Percentiles rank a stretch among this genome's conserved stretches.
phyloP scores from a whole-genome alignment of 2,113 vertebrate genomes.

The Indri indri region DNA sequence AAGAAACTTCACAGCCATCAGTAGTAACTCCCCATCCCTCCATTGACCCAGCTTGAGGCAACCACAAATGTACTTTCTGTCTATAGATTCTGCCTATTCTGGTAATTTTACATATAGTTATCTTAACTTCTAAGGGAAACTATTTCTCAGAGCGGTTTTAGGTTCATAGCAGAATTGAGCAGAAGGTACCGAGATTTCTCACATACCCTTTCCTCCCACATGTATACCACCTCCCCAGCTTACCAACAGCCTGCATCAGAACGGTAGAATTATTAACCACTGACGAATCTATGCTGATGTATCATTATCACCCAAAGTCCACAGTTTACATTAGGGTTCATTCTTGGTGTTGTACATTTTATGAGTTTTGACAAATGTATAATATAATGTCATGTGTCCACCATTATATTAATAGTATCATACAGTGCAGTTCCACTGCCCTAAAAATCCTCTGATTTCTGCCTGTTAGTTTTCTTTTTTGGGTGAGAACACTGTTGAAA shows the following conservation, averaged over 20 bases:
- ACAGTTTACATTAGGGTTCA: neutral
- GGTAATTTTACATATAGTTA: too few relatives aligned
- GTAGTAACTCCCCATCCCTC: too few relatives aligned
- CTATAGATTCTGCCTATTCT: too few relatives aligned
- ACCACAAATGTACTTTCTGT: too few relatives aligned
- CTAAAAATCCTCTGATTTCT: neutral
- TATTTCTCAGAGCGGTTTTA: neutral
- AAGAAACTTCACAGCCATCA: too few relatives aligned
- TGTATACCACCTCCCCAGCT: neutral
- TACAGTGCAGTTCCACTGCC: neutral
- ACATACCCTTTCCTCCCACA: neutral
- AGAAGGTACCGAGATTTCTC: neutral
- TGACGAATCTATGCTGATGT: neutral
- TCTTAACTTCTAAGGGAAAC: neutral
- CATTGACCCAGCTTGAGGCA: too few relatives aligned
- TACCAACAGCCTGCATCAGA: neutral
- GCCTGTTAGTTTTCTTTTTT: neutral
- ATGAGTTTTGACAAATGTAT: neutral
- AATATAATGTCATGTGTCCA: neutral
- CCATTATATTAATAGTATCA: neutral
- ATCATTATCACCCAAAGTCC: neutral
- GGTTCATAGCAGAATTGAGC: neutral
- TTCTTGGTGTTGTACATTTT: neutral
- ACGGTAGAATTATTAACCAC: neutral
- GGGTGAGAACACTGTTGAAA: neutral